These are phyloP conservation scores for Aythya baeri DNA, from an alignment of 2,113 vertebrate genomes.

Conservation along the genomic window DNA sequence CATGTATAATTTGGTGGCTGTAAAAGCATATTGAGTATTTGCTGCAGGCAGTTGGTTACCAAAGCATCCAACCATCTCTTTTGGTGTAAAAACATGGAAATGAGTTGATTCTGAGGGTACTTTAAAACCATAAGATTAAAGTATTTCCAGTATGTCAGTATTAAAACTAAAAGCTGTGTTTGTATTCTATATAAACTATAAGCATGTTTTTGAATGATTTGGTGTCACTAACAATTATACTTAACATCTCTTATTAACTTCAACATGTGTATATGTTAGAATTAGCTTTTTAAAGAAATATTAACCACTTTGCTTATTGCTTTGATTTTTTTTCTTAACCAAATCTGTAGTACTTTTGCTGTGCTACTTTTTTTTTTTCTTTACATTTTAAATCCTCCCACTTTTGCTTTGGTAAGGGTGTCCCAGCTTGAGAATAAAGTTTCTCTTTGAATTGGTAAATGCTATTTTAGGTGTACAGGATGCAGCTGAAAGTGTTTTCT, in stretches of 20 bases:
- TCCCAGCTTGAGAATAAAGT: neutral
- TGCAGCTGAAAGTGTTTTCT: neutral
- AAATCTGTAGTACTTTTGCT: slow-evolving; percentile 39
- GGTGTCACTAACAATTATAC: neutral
- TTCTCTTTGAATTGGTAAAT: neutral
- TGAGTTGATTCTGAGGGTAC: neutral
- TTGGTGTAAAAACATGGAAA: neutral
- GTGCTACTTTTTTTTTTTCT: neutral
- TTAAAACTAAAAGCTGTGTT: neutral
- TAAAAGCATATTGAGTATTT: slow-evolving; percentile 2
- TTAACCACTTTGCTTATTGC: slow-evolving; percentile 35
- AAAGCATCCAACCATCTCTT: neutral
- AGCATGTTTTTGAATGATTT: neutral
- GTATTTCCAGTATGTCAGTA: neutral
- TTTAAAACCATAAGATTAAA: neutral
- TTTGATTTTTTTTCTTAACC: slow-evolving; percentile 33
- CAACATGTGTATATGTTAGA: neutral
- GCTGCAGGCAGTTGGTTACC: slow-evolving; percentile 33
- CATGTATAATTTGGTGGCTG: slow-evolving; percentile 42
- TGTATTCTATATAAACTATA: neutral
- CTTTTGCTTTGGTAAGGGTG: neutral
- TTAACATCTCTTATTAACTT: neutral
- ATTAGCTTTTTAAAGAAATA: slow-evolving; percentile 35
- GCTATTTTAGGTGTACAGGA: neutral
- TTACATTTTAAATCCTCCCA: neutral